phyloP scores from a whole-genome alignment of 2,888 invertebrate species.

The Hermaeophaga mercurialis region DNA sequence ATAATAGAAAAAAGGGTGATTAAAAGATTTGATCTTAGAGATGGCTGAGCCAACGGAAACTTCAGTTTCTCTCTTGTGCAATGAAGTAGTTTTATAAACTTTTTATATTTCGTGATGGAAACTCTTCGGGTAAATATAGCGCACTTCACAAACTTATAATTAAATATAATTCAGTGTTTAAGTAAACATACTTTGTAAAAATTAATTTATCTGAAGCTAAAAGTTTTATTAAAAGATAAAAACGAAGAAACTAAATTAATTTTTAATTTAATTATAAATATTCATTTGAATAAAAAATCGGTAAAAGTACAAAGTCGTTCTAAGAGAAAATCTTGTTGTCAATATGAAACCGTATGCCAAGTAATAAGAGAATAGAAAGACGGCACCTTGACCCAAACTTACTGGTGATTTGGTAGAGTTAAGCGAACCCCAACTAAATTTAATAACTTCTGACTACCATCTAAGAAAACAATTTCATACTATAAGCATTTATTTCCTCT shows the following conservation, averaged over 20 bases:
- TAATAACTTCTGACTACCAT: no score
- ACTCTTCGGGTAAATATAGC: constrained; percentile 10
- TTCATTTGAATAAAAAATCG: neutral
- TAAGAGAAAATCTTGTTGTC: no score
- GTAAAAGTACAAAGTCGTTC: no score
- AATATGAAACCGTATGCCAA: no score
- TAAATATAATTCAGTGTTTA: constrained; percentile 21
- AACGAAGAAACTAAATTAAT: neutral
- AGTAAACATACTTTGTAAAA: constrained; percentile 19
- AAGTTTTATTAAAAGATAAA: constrained; percentile 15
- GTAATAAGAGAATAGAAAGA: no score
- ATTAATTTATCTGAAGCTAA: constrained; percentile 13
- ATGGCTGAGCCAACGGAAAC: neutral
- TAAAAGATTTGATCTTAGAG: constrained; percentile 2
- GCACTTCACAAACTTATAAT: constrained; percentile 18
- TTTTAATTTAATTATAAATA: neutral
- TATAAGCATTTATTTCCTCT: no score
- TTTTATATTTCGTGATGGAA: constrained; percentile 8
- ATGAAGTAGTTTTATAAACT: constrained; percentile 21
- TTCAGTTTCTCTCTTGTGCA: neutral
- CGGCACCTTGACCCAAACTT: no score
- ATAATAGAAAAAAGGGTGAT: constrained; percentile 7
- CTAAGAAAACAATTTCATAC: no score
- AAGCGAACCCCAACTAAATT: no score
- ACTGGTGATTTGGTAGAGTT: no score